phyloP scores from a whole-genome alignment of 2,797 vertebrate genomes.

The Danio jaintianensis region DNA sequence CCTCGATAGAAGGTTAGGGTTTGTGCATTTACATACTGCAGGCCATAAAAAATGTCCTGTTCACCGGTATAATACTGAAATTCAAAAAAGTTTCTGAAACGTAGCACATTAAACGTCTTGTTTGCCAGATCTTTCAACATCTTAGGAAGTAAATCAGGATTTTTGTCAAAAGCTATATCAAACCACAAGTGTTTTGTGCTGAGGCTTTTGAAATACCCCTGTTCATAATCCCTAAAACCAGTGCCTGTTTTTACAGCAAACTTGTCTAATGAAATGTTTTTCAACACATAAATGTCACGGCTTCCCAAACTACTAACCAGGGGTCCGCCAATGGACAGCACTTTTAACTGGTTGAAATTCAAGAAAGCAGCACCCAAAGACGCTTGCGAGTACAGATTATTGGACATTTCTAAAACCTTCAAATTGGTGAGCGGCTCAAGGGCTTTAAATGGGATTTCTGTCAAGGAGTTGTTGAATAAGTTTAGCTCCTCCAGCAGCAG shows the following conservation, averaged over 20 bases:
- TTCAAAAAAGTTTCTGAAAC: slow-evolving; percentile 87
- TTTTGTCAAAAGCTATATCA: slow-evolving; percentile 81
- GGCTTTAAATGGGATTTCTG: slow-evolving; percentile 74
- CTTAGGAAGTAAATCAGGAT: slow-evolving; percentile 63
- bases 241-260: slow-evolving; percentile 84
- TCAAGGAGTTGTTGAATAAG: slow-evolving; percentile 86
- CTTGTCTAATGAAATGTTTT: slow-evolving; percentile 69
- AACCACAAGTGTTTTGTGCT: slow-evolving; percentile 77
- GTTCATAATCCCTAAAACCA: slow-evolving; percentile 77
- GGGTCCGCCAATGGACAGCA: slow-evolving; percentile 82
- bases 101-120: slow-evolving; percentile 76
- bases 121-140: slow-evolving; percentile 80
- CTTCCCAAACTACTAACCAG: slow-evolving; percentile 73
- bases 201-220: slow-evolving; percentile 79
- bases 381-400: slow-evolving; percentile 80
- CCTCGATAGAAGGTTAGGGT: slow-evolving; percentile 83
- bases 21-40: slow-evolving; percentile 66
- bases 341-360: slow-evolving; percentile 68
- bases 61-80: slow-evolving; percentile 80
- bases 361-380: slow-evolving; percentile 73
- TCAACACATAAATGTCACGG: slow-evolving; percentile 75
- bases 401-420: slow-evolving; percentile 77
- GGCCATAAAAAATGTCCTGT: slow-evolving; percentile 77
- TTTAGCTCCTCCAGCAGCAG: slow-evolving; percentile 73
- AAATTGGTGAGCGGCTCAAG: slow-evolving; percentile 75